Percentiles rank a stretch among this genome's conserved stretches.
Conservation (phyloP, 2,888 invertebrate genomes). For the Oligia strigilis region DNA sequence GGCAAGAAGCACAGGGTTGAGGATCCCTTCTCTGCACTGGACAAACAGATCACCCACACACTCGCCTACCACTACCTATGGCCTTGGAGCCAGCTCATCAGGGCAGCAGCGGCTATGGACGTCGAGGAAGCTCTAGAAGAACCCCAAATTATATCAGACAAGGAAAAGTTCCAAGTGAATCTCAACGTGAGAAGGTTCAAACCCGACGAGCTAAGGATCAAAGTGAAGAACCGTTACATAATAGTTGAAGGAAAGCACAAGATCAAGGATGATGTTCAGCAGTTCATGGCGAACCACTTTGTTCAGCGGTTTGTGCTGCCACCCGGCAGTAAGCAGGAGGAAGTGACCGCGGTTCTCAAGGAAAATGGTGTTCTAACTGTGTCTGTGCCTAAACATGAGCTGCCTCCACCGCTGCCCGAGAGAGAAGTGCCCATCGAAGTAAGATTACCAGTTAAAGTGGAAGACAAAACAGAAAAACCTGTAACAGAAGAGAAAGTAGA, state of each 20-base stretch:
- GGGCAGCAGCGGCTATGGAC: constrained; percentile 80
- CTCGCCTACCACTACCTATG: constrained; percentile 84
- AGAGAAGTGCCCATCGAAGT: constrained; percentile 85
- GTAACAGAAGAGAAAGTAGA: constrained; percentile 66
- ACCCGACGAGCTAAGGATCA: constrained; percentile 84
- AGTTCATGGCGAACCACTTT: constrained; percentile 84
- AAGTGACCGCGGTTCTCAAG: constrained; percentile 82
- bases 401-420: constrained; percentile 85
- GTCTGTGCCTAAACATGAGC: constrained; percentile 83
- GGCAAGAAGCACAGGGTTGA: constrained; percentile 73
- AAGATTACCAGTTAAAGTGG: constrained; percentile 66
- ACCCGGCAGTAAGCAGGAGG: constrained; percentile 82
- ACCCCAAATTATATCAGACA: constrained; percentile 82
- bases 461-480: constrained; percentile 69
- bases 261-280: constrained; percentile 74
- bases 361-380: constrained; percentile 82
- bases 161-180: constrained; percentile 80
- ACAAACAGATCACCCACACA: constrained; percentile 82
- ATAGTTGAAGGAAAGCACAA: constrained; percentile 84
- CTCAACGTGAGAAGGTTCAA: constrained; percentile 83
- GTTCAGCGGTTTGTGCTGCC: constrained; percentile 85
- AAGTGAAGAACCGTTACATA: constrained; percentile 85
- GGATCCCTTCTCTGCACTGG: constrained; percentile 83
- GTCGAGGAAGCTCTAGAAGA: constrained; percentile 80
- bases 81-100: constrained; percentile 86